These are phyloP conservation scores for Drosophila paulistorum DNA, from an alignment of 1,140 invertebrate species.

Conservation along the genomic window DNA sequence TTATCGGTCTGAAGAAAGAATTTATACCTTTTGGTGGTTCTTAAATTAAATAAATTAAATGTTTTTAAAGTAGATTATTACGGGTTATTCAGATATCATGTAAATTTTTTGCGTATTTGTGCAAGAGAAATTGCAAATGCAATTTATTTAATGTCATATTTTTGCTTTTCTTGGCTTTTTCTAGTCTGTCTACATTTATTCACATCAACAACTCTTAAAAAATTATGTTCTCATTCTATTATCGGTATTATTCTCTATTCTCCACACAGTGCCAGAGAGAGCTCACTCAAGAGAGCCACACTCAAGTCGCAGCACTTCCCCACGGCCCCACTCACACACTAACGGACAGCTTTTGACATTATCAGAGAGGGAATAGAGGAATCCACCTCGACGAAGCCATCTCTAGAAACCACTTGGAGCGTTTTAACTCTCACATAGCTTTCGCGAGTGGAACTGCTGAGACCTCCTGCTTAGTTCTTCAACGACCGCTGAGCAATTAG, in stretches of 20 bases:
- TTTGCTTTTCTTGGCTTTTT: neutral
- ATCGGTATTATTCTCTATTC: constrained; percentile 7
- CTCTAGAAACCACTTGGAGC: constrained; percentile 19
- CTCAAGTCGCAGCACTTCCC: neutral
- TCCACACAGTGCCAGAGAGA: constrained; percentile 3
- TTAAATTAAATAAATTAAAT: no score
- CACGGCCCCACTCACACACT: neutral
- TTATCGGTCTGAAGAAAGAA: no score
- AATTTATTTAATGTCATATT: constrained; percentile 18
- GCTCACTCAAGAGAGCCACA: neutral
- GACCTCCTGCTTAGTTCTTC: constrained; percentile 35
- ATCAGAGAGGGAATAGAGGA: constrained; percentile 7
- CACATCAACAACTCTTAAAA: neutral
- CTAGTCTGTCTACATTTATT: neutral
- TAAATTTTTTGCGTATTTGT: neutral
- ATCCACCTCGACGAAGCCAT: neutral
- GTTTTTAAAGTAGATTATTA: no score
- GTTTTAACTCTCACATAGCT: constrained; percentile 20
- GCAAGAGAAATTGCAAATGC: neutral
- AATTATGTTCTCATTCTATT: constrained; percentile 1
- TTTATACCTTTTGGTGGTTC: no score
- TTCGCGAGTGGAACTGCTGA: constrained; percentile 34
- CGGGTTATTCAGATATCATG: neutral
- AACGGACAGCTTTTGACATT: neutral
- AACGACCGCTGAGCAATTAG: constrained; percentile 39